Base-by-base conservation (phyloP, 2,113 vertebrate species). In the Sander lucioperca region DNA sequence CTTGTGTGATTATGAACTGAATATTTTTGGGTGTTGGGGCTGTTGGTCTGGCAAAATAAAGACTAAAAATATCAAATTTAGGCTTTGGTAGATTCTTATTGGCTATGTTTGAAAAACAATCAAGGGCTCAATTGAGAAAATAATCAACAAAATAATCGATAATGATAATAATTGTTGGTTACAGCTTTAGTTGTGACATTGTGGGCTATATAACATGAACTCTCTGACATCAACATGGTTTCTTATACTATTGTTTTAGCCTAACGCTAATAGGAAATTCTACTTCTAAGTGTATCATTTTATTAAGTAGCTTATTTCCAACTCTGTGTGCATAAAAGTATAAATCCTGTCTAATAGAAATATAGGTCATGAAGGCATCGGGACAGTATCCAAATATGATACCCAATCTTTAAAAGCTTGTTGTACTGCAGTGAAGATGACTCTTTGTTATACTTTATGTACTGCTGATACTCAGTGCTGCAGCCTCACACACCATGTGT, bases 401-500 rank as follows among this genome's bases (percentile, higher is more conserved):
- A 48, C 43, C 33, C 16, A 21, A 48, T 43, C 1, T n/a, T 6
- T 69, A 4, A 74, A 30, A 36, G 12, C 13, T 21, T 45, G 4
- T 14, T 39, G 73, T 27, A 5, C 11, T 56, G 48, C 58, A 27
- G 21, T 36, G 11, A 48, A 11, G 19, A 63, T 2, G 15, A 48
- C 27, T 57, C 10, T 59, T 61, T 63, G 21, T 61, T 11, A 39
- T 61, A 8, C n/a, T 64, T 59, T 25, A 63, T 36, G 21, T 53
- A n/a, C 47, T 57, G 8, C 23, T 74, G 69, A 67, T 73, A 30
- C 43, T 43, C 6, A 43, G 62, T 39, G 30, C 61, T 53, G 48
- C 21, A 68, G 66, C 56, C 43, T 80, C 61, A 62, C 48, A 58
- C 39, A 39, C 7, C 27, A 51, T n/a, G n/a, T n/a, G n/a, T n/a